Evolutionary conservation across 1,140 invertebrate genomes (phyloP), one percentile per base, ranked within the genome.

Genomic region (Pseudachorutes palmiensis): DNA sequence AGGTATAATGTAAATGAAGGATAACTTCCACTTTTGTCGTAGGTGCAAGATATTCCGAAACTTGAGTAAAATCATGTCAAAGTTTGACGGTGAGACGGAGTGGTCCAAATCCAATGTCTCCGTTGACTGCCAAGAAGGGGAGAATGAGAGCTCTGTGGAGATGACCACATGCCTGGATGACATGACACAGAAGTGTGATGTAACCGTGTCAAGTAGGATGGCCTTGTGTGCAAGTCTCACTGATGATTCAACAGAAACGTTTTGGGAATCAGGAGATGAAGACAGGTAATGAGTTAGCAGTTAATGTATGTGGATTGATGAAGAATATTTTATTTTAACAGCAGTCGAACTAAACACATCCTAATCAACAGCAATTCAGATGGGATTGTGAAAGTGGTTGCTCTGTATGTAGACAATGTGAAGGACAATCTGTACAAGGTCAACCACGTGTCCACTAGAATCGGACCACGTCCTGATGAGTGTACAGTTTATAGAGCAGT

Each of bases 211-310:
- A 0, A 97, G 93, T 72, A 83, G 94, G 1, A 90, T 89, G 74
- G 92, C 92, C 1, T 95, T 98, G 92, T 86, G 94, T 26, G 87
- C 86, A 1, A 94, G 92, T 75, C 81, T 99, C 5, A 91, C 87
- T 0, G 96, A 98, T 78, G 89, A 88, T 73, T 94, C 92, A 1
- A 97, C 94, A 0, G 96, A 99, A 80, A 98, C 96, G 0, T 99
- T 98, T 79, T 99, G 96, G 96, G 96, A 99, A 80, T 97, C 93
- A 67, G 94, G 94, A 1, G 95, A 98, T 74, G 95, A 98, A 76
- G 94, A 97, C 79, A 75, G 83, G 75, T 75, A 32, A 58, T 2
- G 5, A 61, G 59, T 64, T 60, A 29, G 16, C 26, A 14, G 26
- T 26, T n/a, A 60, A 9, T 28, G 58, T 60, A n/a, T 24, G 2